phyloP scores from a whole-genome alignment of 2,797 vertebrate genomes.

The Cynodonichthys magdalenae region DNA sequence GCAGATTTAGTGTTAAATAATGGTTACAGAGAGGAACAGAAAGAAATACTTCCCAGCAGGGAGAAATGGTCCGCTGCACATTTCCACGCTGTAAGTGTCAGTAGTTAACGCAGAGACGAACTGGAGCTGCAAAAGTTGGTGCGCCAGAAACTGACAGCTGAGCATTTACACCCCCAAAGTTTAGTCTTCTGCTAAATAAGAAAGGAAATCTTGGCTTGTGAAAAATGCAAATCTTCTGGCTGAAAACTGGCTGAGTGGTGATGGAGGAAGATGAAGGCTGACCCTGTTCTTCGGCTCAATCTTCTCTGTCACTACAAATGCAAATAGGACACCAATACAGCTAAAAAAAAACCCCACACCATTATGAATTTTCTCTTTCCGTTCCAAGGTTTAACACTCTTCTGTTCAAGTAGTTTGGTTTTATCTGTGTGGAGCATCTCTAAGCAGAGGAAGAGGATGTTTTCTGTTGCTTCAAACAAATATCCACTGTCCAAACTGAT shows the following conservation, averaged over 20 bases:
- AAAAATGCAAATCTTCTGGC: constrained; percentile 11
- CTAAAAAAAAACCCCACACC: constrained; percentile 11
- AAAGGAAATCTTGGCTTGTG: constrained; percentile 8
- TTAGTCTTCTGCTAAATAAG: constrained; percentile 7
- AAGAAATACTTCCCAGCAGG: constrained; percentile 32
- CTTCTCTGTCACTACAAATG: constrained; percentile 37
- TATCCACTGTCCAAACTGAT: constrained; percentile 26
- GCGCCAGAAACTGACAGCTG: constrained; percentile 27
- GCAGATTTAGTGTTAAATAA: constrained; percentile 58
- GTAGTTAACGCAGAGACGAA: constrained; percentile 35
- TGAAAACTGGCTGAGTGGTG: constrained; percentile 8
- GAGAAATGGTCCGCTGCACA: constrained; percentile 37
- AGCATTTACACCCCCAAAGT: constrained; percentile 17
- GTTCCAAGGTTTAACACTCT: constrained; percentile 44
- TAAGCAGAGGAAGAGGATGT: constrained; percentile 33
- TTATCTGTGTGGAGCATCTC: constrained; percentile 46
- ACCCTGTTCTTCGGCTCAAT: constrained; percentile 32
- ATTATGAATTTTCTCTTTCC: constrained; percentile 24
- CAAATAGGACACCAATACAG: constrained; percentile 49
- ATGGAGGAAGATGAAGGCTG: constrained; percentile 24
- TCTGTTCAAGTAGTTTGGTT: constrained; percentile 36
- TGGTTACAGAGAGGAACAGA: constrained; percentile 36
- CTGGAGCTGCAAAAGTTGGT: constrained; percentile 10
- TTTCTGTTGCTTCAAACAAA: constrained; percentile 41
- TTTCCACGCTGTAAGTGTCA: constrained; percentile 27